Evolutionary conservation across 2,888 invertebrate species (phyloP), one percentile per base, ranked within the genome.

Genomic region (Pilophorus perplexus): DNA sequence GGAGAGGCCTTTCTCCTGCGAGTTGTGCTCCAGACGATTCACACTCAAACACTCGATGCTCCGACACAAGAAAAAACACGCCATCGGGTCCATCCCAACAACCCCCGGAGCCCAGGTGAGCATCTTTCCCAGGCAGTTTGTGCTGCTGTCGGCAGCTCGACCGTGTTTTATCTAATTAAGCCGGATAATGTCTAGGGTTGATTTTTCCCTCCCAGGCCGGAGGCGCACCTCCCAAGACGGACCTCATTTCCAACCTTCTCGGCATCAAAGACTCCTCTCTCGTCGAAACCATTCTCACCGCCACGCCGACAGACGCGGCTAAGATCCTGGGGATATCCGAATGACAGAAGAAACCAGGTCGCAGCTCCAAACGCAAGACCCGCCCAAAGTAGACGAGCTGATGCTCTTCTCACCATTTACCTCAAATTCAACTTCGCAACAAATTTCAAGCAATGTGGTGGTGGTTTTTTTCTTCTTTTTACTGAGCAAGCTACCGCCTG

Each of bases 31-130:
- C 37, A 83, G 93, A 4, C 84, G 90, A 70, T 95, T 95, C 79
- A 94, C 94, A 0, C 79, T 95, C 50, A 95, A 95, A 75, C 94
- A 95, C 80, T 92, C 92, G 78, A 94, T 95, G 94, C 81, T 94
- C 72, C 84, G 94, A 0, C 94, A 95, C 76, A 83, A 92, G 72
- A 93, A 93, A 80, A 94, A 93, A 77, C 94, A 94, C 76, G 84
- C 83, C 10, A 27, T 54, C 5, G 25, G 64, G 6, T 44, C 46
- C 2, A 3, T 18, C 22, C 20, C 44, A 6, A n/a, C n/a, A n/a
- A n/a, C n/a, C n/a, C n/a, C n/a, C n/a, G n/a, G n/a, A n/a, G n/a
- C n/a, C 57, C 2, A 23, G 57, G 4, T 8, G 14, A 12, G 6
- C 42, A 18, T 4, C 5, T 5, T 42, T 18, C 5, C 42, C 42